These are phyloP conservation scores for Cavia porcellus DNA, from an alignment of 2,113 vertebrate genomes.

Conservation along the genomic window DNA sequence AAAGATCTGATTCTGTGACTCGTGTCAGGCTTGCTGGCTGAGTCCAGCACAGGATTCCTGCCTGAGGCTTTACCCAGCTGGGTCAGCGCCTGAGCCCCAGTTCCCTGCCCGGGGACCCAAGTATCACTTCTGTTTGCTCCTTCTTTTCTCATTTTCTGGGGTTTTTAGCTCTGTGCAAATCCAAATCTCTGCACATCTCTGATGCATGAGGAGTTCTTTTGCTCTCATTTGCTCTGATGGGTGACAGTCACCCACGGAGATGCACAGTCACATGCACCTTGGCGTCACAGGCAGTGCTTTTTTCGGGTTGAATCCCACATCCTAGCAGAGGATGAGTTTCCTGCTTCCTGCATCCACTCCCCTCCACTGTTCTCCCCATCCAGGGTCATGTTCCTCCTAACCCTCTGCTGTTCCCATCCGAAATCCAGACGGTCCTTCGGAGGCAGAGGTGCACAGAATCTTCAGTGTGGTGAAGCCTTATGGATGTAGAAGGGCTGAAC, in stretches of 20 bases:
- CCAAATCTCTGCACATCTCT: not conserved
- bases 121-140: not conserved
- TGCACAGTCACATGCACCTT: not conserved
- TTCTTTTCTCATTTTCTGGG: not conserved
- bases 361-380: not conserved
- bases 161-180: not conserved
- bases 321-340: not conserved
- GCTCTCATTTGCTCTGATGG: not conserved
- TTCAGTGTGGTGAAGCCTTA: not conserved
- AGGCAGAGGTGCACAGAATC: not conserved
- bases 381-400: not conserved
- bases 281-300: not conserved
- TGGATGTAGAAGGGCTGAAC: not conserved
- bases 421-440: not conserved
- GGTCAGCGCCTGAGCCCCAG: not conserved
- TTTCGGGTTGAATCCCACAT: not conserved
- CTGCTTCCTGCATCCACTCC: accelerated
- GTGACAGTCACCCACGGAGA: not conserved
- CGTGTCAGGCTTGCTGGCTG: not conserved
- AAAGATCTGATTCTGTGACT: not conserved
- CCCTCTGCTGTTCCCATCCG: not conserved
- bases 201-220: not conserved
- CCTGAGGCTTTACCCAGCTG: not conserved
- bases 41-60: not conserved
- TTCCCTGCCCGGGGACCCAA: accelerated